phyloP scores from a whole-genome alignment of 2,113 vertebrate species.

The Ranitomeya imitator region DNA sequence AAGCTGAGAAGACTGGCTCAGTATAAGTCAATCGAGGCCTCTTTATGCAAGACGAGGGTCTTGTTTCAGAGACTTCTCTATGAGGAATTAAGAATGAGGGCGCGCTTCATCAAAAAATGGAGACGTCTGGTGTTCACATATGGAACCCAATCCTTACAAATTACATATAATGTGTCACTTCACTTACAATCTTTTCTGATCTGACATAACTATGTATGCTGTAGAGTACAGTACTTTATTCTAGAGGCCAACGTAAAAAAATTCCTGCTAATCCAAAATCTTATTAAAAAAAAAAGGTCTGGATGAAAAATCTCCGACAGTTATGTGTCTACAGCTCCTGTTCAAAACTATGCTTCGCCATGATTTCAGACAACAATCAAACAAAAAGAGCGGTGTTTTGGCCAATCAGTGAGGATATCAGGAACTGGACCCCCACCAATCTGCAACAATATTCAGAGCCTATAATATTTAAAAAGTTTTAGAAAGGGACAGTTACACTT shows the following conservation, averaged over 20 bases:
- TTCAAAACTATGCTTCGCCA: not conserved
- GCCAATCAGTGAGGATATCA: too few relatives aligned
- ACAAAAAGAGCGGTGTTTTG: too few relatives aligned
- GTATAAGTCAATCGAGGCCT: not conserved
- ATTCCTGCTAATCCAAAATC: not conserved
- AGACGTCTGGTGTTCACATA: not conserved
- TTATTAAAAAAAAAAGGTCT: not conserved
- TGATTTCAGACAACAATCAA: not conserved
- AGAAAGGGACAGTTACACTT: too few relatives aligned
- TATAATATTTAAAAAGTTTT: too few relatives aligned
- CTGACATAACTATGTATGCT: not conserved
- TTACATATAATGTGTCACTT: not conserved
- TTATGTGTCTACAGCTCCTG: not conserved
- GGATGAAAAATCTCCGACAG: not conserved
- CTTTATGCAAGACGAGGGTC: not conserved
- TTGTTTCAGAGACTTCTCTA: constrained; percentile 17
- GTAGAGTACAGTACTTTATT: not conserved
- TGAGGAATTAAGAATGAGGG: not conserved
- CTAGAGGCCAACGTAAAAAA: not conserved
- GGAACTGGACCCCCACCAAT: too few relatives aligned
- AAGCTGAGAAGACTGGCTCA: not conserved
- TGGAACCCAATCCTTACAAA: not conserved
- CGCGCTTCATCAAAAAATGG: not conserved
- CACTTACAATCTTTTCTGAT: not conserved
- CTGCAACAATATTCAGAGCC: too few relatives aligned